Base-by-base conservation (phyloP, 2,888 invertebrate species). In the Lasioglossum zephyrum region DNA sequence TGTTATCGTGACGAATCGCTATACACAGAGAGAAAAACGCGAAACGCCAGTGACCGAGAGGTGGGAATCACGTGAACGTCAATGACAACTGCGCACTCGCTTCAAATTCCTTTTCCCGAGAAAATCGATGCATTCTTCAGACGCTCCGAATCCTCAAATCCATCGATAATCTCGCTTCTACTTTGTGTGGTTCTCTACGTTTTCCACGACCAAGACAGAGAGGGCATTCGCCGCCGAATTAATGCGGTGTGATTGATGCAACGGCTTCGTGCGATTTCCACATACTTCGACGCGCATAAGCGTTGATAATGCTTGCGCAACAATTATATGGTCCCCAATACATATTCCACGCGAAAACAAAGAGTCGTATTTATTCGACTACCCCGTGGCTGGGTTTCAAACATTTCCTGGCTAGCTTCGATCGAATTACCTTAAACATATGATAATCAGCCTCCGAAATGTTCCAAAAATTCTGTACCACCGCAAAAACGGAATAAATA, bases 161-260 rank as follows among this genome's bases (percentile, higher is more conserved):
- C 82, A 66, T 76, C 85, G 82, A 73, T 91, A 91, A 89, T 90
- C 85, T 81, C 39, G 66, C 75, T 8, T 57, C 73, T n/a, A 16
- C 60, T 63, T 3, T 18, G 39, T 5, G 9, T 2, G 41, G 11
- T 66, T 63, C 85, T 87, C 78, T 77, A 83, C 41, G 70, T 60
- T 49, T 18, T 22, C 18, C 63, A 41, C 31, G 60, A 39, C 69
- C 39, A 78, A 85, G 79, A 73, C 36, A n/a, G 26, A 69, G 4
- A 49, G 36, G 57, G 8, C 53, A n/a, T 4, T 4, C 53, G 77
- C 77, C 60, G 57, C 76, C 39, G 79, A 81, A 70, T 88, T 89
- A 86, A 87, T 82, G 73, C 82, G 41, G 57, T 39, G 53, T 87
- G 85, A 84, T 87, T 76, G 87, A 91, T 86, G 82, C 82, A 85